Evolutionary conservation across 2,113 vertebrate species (phyloP), one percentile per base, ranked within the genome.

Genomic region (Nannospalax galili): DNA sequence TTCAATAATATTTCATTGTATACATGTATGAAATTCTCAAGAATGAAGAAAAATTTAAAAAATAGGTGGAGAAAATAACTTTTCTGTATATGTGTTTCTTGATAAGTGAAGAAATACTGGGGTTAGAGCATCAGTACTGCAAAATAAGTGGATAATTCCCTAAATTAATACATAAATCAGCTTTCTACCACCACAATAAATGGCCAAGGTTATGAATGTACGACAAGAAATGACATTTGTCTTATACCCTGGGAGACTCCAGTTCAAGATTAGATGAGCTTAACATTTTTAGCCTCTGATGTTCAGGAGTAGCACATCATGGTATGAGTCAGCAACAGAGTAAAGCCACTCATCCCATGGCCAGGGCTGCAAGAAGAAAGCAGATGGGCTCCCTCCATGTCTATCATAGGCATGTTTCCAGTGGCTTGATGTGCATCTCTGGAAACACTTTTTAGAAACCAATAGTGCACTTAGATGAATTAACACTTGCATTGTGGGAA

Each of bases 31-130:
- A 37, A 58, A 37, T 58, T 80, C 20, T 60, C 78, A 80, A 60
- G 16, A 60, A 60, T 60, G 60, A 37, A 80, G 58, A 9, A 80
- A 52, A 37, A 60, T 8, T 81, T 24, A 92, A 88, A 42, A 35
- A 73, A 90, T 60, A 65, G 26, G n/a, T 65, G 5, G 28, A 93
- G 24, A 95, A 94, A 67, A 58, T 37, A 77, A 62, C 30, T 58
- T 82, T 80, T 85, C 22, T 7, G 37, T 60, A 60, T 26, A 60
- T 88, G 7, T 60, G 2, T 82, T 91, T 92, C 2, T 6, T 40
- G 52, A 8, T 10, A 88, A 82, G 22, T 78, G 32, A 81, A 78
- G 12, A 32, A 24, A 37, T 85, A 0, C 30, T 82, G 19, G 84
- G 4, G 89, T 12, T n/a, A 69, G 92, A 30, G 20, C n/a, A 52